These are phyloP conservation scores for Brachymystax lenok DNA, from an alignment of 2,797 vertebrate species.

Conservation along the genomic window DNA sequence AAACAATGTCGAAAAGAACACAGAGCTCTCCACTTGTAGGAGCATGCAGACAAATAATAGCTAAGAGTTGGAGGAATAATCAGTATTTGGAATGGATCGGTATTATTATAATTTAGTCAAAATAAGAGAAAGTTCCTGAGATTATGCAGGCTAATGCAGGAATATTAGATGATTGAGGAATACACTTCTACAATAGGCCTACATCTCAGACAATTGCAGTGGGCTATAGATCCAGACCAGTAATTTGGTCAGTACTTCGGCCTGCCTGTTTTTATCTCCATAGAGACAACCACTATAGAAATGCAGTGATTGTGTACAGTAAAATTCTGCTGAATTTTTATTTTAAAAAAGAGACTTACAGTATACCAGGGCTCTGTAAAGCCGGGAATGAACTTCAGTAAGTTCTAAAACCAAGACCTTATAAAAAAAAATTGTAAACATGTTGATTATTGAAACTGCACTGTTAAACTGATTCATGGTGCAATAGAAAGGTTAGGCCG, in stretches of 20 bases:
- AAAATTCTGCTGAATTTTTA: not conserved
- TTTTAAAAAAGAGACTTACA: too few relatives aligned
- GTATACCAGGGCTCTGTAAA: too few relatives aligned
- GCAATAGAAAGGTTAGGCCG: conserved; percentile 15
- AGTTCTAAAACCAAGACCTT: not conserved
- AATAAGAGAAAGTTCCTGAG: conserved; percentile 1
- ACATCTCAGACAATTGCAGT: not conserved
- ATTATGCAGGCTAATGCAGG: not conserved
- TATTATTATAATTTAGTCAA: not conserved
- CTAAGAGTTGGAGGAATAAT: not conserved
- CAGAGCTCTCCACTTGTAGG: conserved; percentile 22
- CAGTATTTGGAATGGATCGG: not conserved
- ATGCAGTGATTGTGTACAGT: not conserved
- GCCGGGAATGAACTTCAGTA: not conserved
- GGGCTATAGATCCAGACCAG: not conserved
- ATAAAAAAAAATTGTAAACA: not conserved
- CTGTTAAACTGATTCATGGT: conserved; percentile 39
- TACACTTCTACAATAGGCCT: not conserved
- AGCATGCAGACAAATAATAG: conserved; percentile 9
- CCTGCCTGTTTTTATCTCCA: not conserved
- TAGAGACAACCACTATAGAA: not conserved
- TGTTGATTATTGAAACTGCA: conserved; percentile 4
- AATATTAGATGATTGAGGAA: not conserved
- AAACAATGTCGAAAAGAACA: conserved; percentile 36
- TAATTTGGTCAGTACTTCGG: not conserved